Percentiles rank a stretch among this genome's conserved stretches.
phyloP scores from a whole-genome alignment of 1,140 invertebrate species.

The Musca vetustissima region DNA sequence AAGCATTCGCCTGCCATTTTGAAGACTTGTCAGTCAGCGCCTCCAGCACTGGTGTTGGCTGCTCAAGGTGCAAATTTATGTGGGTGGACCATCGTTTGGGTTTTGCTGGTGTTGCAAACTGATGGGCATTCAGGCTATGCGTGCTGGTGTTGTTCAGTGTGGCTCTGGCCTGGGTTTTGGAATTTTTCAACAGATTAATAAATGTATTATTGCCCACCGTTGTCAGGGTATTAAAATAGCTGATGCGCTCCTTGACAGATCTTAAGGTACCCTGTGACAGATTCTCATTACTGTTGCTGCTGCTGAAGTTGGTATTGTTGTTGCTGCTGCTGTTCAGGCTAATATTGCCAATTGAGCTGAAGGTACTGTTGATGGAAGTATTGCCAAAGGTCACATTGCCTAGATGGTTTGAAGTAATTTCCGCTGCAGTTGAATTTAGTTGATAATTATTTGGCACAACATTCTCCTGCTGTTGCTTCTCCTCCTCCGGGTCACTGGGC shows the following conservation, averaged over 20 bases:
- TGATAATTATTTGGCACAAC: neutral
- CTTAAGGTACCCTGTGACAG: too few species aligned
- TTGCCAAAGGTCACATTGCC: too few species aligned
- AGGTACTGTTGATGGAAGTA: too few species aligned
- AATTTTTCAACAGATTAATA: conserved; percentile 43
- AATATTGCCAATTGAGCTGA: too few species aligned
- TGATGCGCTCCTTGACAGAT: neutral
- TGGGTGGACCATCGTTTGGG: conserved; percentile 6
- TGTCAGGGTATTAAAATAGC: neutral
- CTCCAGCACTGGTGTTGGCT: neutral
- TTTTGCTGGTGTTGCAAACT: neutral
- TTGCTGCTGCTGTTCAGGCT: too few species aligned
- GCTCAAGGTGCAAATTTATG: neutral
- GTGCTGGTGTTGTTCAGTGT: conserved; percentile 28
- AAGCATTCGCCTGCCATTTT: neutral
- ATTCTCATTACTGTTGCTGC: too few species aligned
- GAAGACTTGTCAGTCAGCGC: conserved; percentile 28
- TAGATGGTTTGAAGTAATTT: too few species aligned
- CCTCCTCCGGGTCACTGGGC: too few species aligned
- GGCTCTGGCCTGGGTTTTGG: conserved; percentile 33
- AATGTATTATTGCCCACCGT: conserved; percentile 36
- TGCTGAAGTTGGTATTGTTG: too few species aligned
- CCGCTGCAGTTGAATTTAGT: neutral
- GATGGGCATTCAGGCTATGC: neutral
- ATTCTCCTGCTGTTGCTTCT: conserved; percentile 16